Evolutionary conservation across 2,797 vertebrate genomes (phyloP), one percentile per base, ranked within the genome.

Genomic region (Huso huso): DNA sequence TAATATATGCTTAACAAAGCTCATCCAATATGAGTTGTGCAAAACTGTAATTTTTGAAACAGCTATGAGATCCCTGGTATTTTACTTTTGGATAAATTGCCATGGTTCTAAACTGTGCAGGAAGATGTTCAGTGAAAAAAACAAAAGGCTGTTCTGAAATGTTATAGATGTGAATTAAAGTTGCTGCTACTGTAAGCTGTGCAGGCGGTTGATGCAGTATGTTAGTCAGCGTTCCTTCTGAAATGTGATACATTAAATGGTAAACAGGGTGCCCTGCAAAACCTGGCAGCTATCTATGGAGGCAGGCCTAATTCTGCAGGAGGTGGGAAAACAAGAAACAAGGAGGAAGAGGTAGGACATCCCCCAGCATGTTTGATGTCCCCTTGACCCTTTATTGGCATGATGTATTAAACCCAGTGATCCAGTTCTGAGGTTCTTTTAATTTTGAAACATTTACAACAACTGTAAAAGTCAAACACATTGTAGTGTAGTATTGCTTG

Each of bases 291-390:
- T 82, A 81, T 88, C 87, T 95, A 87, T 90, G 94, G 93, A 87
- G 90, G 87, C 89, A 93, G 94, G 86, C 63, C 90, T 64, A 86
- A 87, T 84, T 86, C 89, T 78, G 74, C 90, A 81, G 88, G 93
- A 84, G 92, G 90, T 93, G 89, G 92, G 87, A 94, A 92, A 83
- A 85, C 93, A 74, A 92, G 88, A 91, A 94, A 94, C 94, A 93
- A 90, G 83, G 95, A 98, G 83, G 95, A 99, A 92, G 95, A 99
- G 97, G 97, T 99, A 98, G 76, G 96, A 84, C 55, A 5, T 5
- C 84, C 75, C 85, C 74, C 77, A 15, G 83, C 86, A 88, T 88
- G 87, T 75, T 86, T 79, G 83, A 76, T 4, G 7, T 64, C 68
- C 73, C 73, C 69, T 73, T 73, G 74, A 60, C 6, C 57, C 63